phyloP scores from a whole-genome alignment of 2,797 vertebrate species.

The Adelosebastes latens region DNA sequence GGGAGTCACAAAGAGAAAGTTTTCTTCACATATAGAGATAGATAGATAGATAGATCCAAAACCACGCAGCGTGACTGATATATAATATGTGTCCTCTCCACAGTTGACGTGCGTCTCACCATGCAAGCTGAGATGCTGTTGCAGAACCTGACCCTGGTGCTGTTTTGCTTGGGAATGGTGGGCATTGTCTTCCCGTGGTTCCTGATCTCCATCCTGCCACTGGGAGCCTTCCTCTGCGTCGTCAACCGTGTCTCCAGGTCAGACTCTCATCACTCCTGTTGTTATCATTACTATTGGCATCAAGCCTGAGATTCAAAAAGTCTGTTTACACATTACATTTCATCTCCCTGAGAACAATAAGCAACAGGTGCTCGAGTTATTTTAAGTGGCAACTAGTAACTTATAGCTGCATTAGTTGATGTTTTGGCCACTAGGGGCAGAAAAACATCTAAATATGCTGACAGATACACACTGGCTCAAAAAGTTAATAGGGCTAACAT shows the following conservation, averaged over 20 bases:
- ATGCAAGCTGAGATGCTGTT: slow-evolving; percentile 87
- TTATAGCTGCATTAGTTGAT: background rate
- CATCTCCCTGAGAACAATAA: background rate
- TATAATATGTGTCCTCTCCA: slow-evolving; percentile 15
- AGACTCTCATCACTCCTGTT: slow-evolving; percentile 25
- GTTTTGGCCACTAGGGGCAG: background rate
- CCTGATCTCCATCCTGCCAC: slow-evolving; percentile 83
- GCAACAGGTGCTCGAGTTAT: background rate
- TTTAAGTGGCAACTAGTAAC: background rate
- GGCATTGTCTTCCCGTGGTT: slow-evolving; percentile 87
- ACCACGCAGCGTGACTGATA: slow-evolving; percentile 26
- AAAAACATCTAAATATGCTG: background rate
- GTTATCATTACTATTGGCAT: background rate
- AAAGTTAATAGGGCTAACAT: background rate
- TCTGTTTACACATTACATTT: background rate
- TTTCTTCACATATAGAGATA: background rate
- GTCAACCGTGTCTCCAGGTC: slow-evolving; percentile 86
- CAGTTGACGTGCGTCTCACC: slow-evolving; percentile 87
- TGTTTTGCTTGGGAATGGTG: slow-evolving; percentile 85
- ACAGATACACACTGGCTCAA: background rate
- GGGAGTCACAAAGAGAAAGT: background rate
- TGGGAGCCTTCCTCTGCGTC: slow-evolving; percentile 81
- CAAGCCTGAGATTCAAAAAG: background rate
- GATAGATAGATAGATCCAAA: background rate
- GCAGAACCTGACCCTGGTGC: slow-evolving; percentile 85